Conservation (phyloP, 2,888 invertebrate genomes). For the Meghimatium bilineatum region DNA sequence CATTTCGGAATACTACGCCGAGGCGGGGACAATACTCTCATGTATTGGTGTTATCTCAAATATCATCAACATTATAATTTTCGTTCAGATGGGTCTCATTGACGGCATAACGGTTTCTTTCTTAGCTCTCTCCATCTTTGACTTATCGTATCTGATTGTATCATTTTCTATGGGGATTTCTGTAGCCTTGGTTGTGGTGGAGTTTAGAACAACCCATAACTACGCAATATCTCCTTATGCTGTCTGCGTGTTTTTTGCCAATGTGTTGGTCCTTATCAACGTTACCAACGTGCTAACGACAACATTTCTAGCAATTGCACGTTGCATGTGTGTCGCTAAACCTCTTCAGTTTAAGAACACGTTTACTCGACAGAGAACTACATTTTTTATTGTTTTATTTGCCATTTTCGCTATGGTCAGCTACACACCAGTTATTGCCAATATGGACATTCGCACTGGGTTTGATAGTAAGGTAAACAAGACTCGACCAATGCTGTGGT, state of each 20-base stretch:
- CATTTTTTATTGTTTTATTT: not conserved
- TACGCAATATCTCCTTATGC: not conserved
- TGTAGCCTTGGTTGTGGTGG: not conserved
- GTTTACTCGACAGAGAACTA: not conserved
- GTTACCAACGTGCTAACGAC: not conserved
- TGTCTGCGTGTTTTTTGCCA: not conserved
- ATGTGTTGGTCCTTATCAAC: too few species aligned
- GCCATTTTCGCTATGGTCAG: not conserved
- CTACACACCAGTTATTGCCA: not conserved
- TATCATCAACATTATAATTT: not conserved
- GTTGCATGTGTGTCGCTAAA: constrained; percentile 16
- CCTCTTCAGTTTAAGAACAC: constrained; percentile 19
- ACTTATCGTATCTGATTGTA: not conserved
- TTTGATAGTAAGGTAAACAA: not conserved
- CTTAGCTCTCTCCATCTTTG: not conserved
- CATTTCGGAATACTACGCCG: not conserved
- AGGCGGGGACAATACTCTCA: not conserved
- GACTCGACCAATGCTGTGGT: not conserved
- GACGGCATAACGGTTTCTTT: constrained; percentile 18
- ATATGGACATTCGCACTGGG: not conserved
- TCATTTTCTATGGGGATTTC: not conserved
- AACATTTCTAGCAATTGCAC: constrained; percentile 19
- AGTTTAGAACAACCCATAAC: not conserved
- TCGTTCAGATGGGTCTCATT: not conserved
- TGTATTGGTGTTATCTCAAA: not conserved